These are phyloP conservation scores for Eriocheir sinensis DNA, from an alignment of 1,140 invertebrate species.

Conservation along the genomic window DNA sequence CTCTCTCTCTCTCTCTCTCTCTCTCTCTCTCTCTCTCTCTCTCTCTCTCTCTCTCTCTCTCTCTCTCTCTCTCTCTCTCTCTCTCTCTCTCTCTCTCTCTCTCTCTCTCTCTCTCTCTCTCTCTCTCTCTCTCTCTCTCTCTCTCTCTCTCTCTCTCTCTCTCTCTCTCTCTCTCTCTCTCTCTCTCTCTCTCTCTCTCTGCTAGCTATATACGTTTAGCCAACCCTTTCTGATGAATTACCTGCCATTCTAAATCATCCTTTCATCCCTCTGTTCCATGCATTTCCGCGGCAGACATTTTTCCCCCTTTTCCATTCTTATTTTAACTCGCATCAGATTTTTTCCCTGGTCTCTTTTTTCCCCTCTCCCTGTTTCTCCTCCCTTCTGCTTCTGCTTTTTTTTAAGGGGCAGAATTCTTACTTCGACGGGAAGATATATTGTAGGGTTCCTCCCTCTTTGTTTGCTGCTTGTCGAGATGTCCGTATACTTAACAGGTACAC, in stretches of 20 bases:
- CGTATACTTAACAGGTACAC: not conserved
- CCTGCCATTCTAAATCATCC: not conserved
- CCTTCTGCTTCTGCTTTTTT: not conserved
- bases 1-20: not conserved
- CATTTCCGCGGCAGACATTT: not conserved
- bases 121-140: slow-evolving; percentile 38
- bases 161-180: not conserved
- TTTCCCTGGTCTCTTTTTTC: not conserved
- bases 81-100: slow-evolving; percentile 18
- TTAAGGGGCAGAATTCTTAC: too few species aligned
- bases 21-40: slow-evolving; percentile 32
- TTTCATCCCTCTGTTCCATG: not conserved
- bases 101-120: not conserved
- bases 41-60: slow-evolving; percentile 28
- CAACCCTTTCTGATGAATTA: too few species aligned
- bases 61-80: slow-evolving; percentile 1
- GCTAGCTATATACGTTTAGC: too few species aligned
- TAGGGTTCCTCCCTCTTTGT: not conserved
- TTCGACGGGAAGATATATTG: too few species aligned
- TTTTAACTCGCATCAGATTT: not conserved
- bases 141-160: slow-evolving; percentile 42
- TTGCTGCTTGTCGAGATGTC: not conserved
- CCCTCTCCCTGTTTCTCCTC: not conserved
- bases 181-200: too few species aligned
- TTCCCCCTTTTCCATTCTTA: not conserved